phyloP scores from a whole-genome alignment of 1,140 invertebrate species.

The Listronotus bonariensis region DNA sequence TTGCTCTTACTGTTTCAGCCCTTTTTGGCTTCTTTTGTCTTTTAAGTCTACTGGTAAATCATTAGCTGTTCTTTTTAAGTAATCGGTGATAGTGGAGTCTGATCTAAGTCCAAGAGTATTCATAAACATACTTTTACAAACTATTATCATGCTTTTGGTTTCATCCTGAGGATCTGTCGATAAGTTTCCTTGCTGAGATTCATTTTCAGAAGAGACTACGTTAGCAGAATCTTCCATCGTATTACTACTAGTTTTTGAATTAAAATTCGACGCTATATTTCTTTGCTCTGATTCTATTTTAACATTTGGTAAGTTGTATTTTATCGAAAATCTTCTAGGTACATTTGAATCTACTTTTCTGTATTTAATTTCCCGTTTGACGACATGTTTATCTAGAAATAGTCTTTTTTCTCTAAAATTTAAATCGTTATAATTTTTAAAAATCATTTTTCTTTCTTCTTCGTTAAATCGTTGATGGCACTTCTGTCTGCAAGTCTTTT shows the following conservation, averaged over 20 bases:
- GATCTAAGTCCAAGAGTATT: not conserved
- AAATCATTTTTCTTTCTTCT: too few species aligned
- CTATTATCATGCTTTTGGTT: not conserved
- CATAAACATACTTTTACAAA: slow-evolving; percentile 1
- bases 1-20: too few species aligned
- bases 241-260: not conserved
- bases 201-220: not conserved
- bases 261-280: not conserved
- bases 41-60: too few species aligned
- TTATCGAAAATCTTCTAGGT: not conserved
- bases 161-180: not conserved
- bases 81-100: not conserved
- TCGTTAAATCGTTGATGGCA: too few species aligned
- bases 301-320: not conserved
- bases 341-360: too few species aligned
- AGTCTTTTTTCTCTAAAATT: too few species aligned
- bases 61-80: too few species aligned
- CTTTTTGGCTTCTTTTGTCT: too few species aligned
- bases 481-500: too few species aligned
- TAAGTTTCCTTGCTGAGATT: not conserved
- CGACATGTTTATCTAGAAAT: too few species aligned
- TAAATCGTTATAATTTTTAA: too few species aligned
- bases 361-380: too few species aligned
- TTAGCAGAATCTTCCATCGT: not conserved
- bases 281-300: not conserved